A percentile compares a stretch with the other conserved stretches of the same genome.
Evolutionary conservation across 2,797 vertebrate genomes (phyloP).

Genomic region (Onychomys leucogaster): DNA sequence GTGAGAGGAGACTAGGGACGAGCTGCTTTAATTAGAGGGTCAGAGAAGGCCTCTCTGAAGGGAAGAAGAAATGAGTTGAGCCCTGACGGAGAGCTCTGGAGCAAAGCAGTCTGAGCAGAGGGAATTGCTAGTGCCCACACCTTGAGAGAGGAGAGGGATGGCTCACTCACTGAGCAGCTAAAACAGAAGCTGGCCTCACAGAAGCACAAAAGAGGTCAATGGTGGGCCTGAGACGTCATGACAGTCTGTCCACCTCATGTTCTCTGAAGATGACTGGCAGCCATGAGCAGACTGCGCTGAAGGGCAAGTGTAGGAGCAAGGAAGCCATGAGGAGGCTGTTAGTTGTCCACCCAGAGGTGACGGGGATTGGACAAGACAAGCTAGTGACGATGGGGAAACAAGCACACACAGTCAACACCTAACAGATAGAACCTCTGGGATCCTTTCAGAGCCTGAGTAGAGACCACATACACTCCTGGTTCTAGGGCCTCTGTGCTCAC

Average conservation of each 20-base stretch:
- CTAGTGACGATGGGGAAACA: not conserved
- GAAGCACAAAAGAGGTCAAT: not conserved
- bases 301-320: not conserved
- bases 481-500: not conserved
- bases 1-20: not conserved
- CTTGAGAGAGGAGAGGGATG: not conserved
- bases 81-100: not conserved
- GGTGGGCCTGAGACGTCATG: not conserved
- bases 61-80: not conserved
- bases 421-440: not conserved
- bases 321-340: not conserved
- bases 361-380: not conserved
- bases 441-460: not conserved
- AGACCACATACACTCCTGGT: not conserved
- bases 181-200: not conserved
- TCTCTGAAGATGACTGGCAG: not conserved
- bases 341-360: not conserved
- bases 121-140: not conserved
- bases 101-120: not conserved
- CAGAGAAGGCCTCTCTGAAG: constrained; percentile 10
- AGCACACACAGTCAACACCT: not conserved
- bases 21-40: not conserved
- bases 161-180: not conserved
- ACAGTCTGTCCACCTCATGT: not conserved
- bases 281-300: not conserved